phyloP scores from a whole-genome alignment of 2,888 invertebrate genomes.

The Cataglyphis rosenhaueri region DNA sequence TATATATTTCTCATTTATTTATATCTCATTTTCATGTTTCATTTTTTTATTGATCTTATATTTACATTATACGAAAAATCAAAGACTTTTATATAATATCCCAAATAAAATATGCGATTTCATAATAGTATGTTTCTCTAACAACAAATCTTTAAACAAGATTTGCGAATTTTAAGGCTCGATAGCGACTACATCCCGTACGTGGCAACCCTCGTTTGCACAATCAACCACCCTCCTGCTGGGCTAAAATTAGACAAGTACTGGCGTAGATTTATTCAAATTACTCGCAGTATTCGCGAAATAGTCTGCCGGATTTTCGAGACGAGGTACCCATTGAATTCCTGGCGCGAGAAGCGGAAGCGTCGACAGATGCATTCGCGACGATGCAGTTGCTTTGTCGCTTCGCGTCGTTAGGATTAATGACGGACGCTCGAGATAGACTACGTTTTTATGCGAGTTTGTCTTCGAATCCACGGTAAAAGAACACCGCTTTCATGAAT shows the following conservation, averaged over 20 bases:
- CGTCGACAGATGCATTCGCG: constrained; percentile 47
- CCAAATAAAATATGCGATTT: not conserved
- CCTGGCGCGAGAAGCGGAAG: constrained; percentile 40
- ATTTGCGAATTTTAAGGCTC: constrained; percentile 11
- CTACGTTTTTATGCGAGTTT: constrained; percentile 34
- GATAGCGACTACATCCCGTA: constrained; percentile 24
- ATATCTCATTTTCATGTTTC: not conserved
- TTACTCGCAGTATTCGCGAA: constrained; percentile 71
- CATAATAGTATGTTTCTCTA: constrained; percentile 21
- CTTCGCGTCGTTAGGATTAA: constrained; percentile 5
- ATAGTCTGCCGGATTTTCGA: constrained; percentile 70
- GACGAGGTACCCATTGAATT: constrained; percentile 35
- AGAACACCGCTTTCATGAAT: constrained; percentile 31
- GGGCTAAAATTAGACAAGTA: constrained; percentile 75
- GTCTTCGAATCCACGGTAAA: not conserved
- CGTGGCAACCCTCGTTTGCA: constrained; percentile 54
- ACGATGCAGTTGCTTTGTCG: constrained; percentile 40
- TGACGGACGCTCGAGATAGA: constrained; percentile 6
- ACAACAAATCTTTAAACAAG: constrained; percentile 1
- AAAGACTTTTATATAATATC: not conserved
- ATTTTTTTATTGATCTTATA: not conserved
- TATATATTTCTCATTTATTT: not conserved
- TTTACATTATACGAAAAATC: not conserved
- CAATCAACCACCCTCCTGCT: constrained; percentile 31
- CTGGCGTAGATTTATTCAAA: constrained; percentile 76